Percentiles rank a stretch among this genome's conserved stretches.
Conservation (phyloP, 2,113 vertebrate species). For the Oenanthe oenanthe region DNA sequence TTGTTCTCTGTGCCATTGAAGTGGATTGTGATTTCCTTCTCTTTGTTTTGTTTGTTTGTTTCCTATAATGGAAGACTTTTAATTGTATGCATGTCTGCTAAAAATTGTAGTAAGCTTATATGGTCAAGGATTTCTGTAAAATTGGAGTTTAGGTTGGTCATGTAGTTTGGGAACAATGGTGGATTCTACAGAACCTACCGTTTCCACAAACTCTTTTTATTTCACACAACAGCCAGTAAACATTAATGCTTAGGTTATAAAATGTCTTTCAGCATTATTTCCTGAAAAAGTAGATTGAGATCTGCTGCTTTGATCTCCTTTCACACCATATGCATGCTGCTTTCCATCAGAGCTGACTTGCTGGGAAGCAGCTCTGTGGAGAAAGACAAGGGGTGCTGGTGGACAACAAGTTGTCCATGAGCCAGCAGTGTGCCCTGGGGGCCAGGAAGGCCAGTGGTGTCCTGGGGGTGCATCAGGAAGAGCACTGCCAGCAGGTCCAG, state of each 20-base stretch:
- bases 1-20: neutral
- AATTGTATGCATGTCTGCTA: neutral
- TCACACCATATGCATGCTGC: rapidly evolving
- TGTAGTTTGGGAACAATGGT: neutral
- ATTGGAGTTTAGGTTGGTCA: rapidly evolving
- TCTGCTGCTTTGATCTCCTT: neutral
- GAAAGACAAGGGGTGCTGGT: neutral
- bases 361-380: neutral
- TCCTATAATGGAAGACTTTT: neutral
- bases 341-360: neutral
- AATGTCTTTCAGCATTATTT: neutral
- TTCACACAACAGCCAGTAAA: neutral
- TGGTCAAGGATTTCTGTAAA: neutral
- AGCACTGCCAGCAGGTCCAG: neutral
- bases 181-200: neutral
- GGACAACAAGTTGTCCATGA: rapidly evolving
- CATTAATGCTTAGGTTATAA: neutral
- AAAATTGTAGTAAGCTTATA: neutral
- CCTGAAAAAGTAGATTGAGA: neutral
- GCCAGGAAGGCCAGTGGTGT: neutral
- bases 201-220: neutral
- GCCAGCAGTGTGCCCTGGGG: neutral
- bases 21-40: neutral
- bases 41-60: neutral
- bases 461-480: neutral